Evolutionary conservation across 2,888 invertebrate species (phyloP).

Genomic region (Dicyrtomina minuta): DNA sequence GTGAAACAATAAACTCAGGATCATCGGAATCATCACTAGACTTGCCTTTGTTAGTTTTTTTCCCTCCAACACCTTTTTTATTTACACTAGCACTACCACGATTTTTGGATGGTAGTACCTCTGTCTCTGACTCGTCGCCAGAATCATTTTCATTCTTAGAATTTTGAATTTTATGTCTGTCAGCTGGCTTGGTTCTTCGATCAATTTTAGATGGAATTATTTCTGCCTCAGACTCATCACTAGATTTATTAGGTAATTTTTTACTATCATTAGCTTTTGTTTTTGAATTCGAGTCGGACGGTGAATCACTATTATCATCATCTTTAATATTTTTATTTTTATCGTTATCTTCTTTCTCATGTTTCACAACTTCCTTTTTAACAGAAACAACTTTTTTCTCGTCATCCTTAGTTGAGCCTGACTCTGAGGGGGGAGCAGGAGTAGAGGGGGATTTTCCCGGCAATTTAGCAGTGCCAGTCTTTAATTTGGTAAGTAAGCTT

Average conservation of each 20-base stretch:
- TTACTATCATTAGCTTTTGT: not conserved
- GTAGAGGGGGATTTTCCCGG: too few species aligned
- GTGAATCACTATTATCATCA: too few species aligned
- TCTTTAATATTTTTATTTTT: too few species aligned
- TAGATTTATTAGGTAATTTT: not conserved
- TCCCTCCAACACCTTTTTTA: not conserved
- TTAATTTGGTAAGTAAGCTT: too few species aligned
- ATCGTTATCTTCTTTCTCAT: too few species aligned
- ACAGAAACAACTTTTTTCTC: too few species aligned
- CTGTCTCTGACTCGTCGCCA: not conserved
- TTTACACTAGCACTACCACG: too few species aligned
- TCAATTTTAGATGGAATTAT: not conserved
- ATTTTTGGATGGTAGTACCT: not conserved
- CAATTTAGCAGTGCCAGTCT: too few species aligned
- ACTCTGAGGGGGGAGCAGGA: too few species aligned
- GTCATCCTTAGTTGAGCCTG: too few species aligned
- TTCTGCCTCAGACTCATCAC: not conserved
- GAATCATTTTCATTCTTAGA: conserved; percentile 11
- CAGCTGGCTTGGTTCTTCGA: not conserved
- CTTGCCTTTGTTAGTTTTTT: not conserved
- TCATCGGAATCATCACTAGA: conserved; percentile 21
- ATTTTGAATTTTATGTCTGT: too few species aligned
- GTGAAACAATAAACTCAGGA: not conserved
- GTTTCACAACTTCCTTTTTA: too few species aligned
- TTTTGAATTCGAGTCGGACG: not conserved